These are phyloP conservation scores for Gadus macrocephalus DNA, from an alignment of 2,113 vertebrate genomes.

Conservation along the genomic window DNA sequence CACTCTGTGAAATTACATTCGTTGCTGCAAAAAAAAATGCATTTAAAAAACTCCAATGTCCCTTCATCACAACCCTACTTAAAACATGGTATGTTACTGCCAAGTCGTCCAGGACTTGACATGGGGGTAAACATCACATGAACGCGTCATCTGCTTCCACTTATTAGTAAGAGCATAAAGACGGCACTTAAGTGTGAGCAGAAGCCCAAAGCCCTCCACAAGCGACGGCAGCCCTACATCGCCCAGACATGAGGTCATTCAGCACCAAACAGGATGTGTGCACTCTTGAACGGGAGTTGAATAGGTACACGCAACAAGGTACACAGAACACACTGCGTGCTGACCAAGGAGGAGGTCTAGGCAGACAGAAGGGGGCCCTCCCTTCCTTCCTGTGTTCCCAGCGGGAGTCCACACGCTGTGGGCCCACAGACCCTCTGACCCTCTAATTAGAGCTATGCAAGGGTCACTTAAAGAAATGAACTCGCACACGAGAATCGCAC, in stretches of 20 bases:
- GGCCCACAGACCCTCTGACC: slow-evolving; percentile 6
- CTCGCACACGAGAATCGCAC: too few relatives aligned
- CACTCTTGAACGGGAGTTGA: not conserved
- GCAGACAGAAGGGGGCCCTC: too few relatives aligned
- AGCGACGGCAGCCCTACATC: not conserved
- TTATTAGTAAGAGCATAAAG: not conserved
- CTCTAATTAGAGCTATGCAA: slow-evolving; percentile 3
- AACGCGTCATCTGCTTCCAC: not conserved
- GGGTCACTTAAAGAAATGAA: too few relatives aligned
- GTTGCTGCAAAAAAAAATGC: too few relatives aligned
- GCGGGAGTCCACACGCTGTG: not conserved
- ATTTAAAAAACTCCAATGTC: too few relatives aligned
- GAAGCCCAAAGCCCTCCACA: not conserved
- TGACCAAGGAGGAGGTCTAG: too few relatives aligned
- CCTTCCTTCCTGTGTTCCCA: slow-evolving; percentile 1
- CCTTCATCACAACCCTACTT: too few relatives aligned
- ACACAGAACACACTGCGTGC: too few relatives aligned
- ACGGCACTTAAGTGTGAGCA: not conserved
- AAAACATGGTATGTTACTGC: too few relatives aligned
- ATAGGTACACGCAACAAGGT: too few relatives aligned
- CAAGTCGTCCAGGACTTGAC: not conserved
- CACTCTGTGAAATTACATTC: too few relatives aligned
- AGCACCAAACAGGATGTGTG: not conserved
- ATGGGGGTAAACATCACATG: not conserved
- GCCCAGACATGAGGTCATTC: not conserved